Evolutionary conservation across 2,113 vertebrate species (phyloP).

Genomic region (Charadrius vociferus): DNA sequence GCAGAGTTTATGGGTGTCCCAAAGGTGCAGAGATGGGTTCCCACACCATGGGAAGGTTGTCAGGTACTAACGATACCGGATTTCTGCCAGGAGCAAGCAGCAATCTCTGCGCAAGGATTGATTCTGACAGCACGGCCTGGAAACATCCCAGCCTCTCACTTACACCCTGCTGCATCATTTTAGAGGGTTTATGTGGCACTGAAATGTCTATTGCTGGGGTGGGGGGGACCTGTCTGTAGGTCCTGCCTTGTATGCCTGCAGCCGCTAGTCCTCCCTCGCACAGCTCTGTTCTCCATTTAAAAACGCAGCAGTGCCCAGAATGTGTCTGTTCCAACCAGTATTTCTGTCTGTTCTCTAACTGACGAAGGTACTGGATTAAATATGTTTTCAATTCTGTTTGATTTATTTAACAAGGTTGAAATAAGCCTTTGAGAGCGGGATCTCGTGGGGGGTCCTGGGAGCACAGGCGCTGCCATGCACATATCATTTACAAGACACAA

Average conservation of each 20-base stretch:
- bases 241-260: neutral
- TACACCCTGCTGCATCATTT: neutral
- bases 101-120: neutral
- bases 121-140: neutral
- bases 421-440: neutral
- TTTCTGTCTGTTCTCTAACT: neutral
- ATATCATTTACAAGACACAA: neutral
- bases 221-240: neutral
- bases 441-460: conserved; percentile 26
- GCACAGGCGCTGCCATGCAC: neutral
- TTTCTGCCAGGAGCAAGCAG: neutral
- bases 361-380: neutral
- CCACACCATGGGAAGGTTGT: neutral
- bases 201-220: neutral
- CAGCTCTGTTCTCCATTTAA: neutral
- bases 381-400: neutral
- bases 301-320: neutral
- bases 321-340: neutral
- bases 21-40: neutral
- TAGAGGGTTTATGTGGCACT: neutral
- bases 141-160: neutral
- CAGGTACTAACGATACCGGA: fast-evolving
- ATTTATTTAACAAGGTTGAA: conserved; percentile 28
- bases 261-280: neutral
- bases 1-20: neutral